Evolutionary conservation across 2,888 invertebrate species (phyloP).

Genomic region (Torymus aiolomorphi): DNA sequence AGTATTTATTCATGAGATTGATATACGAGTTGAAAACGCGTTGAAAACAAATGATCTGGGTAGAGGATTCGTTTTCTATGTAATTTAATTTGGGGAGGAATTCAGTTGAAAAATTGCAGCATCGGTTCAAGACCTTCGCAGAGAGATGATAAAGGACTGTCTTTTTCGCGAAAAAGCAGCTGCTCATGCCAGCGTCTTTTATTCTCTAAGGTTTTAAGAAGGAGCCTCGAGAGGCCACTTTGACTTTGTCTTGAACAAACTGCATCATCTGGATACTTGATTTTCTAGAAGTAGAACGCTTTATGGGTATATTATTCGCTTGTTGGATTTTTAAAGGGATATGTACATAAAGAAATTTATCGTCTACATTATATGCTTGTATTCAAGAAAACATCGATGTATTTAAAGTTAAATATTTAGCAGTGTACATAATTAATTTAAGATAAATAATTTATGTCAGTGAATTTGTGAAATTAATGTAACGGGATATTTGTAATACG

Average conservation of each 20-base stretch:
- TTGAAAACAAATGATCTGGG: too few relatives aligned
- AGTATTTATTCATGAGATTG: not conserved
- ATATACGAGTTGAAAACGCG: too few relatives aligned
- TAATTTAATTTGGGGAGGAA: too few relatives aligned
- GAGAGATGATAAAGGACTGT: conserved; percentile 5
- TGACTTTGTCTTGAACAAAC: conserved; percentile 61
- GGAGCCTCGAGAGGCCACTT: conserved; percentile 56
- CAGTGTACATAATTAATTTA: too few relatives aligned
- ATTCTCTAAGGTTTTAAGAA: conserved; percentile 35
- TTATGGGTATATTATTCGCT: conserved; percentile 63
- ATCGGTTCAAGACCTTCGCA: not conserved
- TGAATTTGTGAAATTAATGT: too few relatives aligned
- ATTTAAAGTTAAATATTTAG: too few relatives aligned
- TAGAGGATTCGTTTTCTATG: too few relatives aligned
- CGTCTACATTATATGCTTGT: too few relatives aligned
- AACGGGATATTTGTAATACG: too few relatives aligned
- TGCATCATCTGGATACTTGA: conserved; percentile 67
- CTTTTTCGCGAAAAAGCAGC: conserved; percentile 4
- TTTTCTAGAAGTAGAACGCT: conserved; percentile 60
- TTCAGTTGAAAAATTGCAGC: too few relatives aligned
- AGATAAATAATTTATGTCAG: too few relatives aligned
- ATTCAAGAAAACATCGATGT: too few relatives aligned
- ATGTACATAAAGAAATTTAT: not conserved
- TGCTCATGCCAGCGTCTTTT: not conserved
- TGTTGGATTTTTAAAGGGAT: conserved; percentile 50